Evolutionary conservation across 2,797 vertebrate species (phyloP).

Genomic region (Squalus acanthias): DNA sequence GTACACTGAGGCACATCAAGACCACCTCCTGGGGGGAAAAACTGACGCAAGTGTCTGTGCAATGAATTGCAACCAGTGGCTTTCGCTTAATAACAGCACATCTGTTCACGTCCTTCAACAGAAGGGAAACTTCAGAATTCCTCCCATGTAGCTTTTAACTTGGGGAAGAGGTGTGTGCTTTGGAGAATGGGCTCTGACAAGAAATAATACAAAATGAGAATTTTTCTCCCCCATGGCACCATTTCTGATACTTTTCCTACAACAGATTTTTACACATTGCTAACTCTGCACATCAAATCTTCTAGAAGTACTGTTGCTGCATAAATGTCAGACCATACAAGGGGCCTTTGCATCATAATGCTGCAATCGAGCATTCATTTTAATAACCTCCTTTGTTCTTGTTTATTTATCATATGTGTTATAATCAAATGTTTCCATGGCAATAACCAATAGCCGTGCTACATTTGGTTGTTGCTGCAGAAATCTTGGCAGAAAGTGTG

Average conservation of each 20-base stretch:
- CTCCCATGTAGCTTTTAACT: not conserved
- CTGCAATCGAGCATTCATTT: not conserved
- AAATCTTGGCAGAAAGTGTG: not conserved
- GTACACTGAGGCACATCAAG: not conserved
- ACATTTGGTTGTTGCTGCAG: not conserved
- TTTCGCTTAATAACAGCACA: not conserved
- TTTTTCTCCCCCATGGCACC: not conserved
- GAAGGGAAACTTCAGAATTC: accelerated
- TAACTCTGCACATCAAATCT: not conserved
- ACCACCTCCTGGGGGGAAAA: conserved; percentile 39
- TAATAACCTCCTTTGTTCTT: not conserved
- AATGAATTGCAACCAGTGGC: not conserved
- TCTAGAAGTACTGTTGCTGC: not conserved
- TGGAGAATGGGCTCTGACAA: not conserved
- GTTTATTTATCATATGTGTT: not conserved
- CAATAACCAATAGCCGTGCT: not conserved
- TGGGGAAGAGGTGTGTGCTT: not conserved
- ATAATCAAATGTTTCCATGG: not conserved
- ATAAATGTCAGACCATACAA: not conserved
- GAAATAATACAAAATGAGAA: not conserved
- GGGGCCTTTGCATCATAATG: not conserved
- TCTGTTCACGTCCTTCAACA: not conserved
- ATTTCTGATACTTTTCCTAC: not conserved
- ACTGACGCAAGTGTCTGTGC: conserved; percentile 39
- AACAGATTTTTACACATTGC: not conserved